Evolutionary conservation across 2,888 invertebrate genomes (phyloP).

Genomic region (Hirtodrosophila confusa): DNA sequence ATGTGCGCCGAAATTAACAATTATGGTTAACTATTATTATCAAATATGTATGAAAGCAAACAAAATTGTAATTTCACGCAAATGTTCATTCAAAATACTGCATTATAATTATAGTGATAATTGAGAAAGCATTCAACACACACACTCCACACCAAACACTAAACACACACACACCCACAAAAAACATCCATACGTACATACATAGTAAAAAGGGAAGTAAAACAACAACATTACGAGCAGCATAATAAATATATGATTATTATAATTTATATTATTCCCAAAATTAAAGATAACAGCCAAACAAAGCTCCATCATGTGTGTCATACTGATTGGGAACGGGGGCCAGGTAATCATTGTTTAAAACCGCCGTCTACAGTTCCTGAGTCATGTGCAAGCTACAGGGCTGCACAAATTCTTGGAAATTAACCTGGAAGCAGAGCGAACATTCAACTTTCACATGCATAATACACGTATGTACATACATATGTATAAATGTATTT

Average conservation of each 20-base stretch:
- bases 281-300: slow-evolving; percentile 80
- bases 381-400: slow-evolving; percentile 47
- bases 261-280: slow-evolving; percentile 83
- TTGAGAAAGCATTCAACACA: slow-evolving; percentile 57
- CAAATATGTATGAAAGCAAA: slow-evolving; percentile 38
- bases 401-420: slow-evolving; percentile 15
- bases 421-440: no score
- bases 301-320: slow-evolving; percentile 49
- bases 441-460: no score
- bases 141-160: slow-evolving; percentile 28
- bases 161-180: slow-evolving; percentile 35
- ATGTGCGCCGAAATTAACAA: slow-evolving; percentile 61
- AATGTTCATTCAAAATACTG: slow-evolving; percentile 53
- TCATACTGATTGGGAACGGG: slow-evolving; percentile 31
- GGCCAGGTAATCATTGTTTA: no score
- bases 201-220: slow-evolving; percentile 68
- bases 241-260: slow-evolving; percentile 73
- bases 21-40: slow-evolving; percentile 54
- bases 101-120: slow-evolving; percentile 66
- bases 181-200: slow-evolving; percentile 60
- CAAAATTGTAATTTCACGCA: slow-evolving; percentile 57
- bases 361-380: not conserved
- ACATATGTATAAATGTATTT: no score
- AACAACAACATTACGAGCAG: slow-evolving; percentile 70
- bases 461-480: no score